phyloP scores from a whole-genome alignment of 2,888 invertebrate species.

The Cordilura impudica region DNA sequence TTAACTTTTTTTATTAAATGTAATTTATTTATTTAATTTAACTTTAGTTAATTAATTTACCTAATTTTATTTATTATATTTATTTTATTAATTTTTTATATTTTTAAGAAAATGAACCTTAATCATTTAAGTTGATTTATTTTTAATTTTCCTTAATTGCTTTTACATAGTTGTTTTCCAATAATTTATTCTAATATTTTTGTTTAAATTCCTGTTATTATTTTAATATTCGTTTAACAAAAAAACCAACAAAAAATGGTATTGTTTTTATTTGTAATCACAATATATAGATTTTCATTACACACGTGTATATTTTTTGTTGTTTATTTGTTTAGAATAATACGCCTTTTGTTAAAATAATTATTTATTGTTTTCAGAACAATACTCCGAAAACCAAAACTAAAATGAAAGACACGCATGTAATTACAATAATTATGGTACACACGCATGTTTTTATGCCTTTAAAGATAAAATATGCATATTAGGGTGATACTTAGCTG shows the following conservation, averaged over 20 bases:
- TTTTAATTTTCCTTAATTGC: neutral
- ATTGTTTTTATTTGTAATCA: slow-evolving; percentile 11
- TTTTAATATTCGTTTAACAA: neutral
- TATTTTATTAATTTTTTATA: too few relatives aligned
- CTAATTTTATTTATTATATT: too few relatives aligned
- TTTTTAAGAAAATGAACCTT: too few relatives aligned
- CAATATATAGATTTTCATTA: slow-evolving; percentile 13
- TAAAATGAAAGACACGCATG: neutral
- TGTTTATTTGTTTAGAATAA: neutral
- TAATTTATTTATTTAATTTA: too few relatives aligned
- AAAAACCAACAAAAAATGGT: neutral
- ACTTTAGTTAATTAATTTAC: too few relatives aligned
- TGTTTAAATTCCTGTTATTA: neutral
- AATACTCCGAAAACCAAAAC: slow-evolving; percentile 3
- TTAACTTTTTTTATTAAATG: too few relatives aligned
- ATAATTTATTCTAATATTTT: neutral
- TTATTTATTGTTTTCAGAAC: slow-evolving; percentile 39
- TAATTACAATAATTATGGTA: neutral
- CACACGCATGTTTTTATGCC: neutral
- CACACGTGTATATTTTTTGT: slow-evolving; percentile 9
- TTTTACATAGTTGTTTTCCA: neutral
- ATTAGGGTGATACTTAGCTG: too few relatives aligned
- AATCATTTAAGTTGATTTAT: too few relatives aligned
- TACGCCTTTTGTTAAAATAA: slow-evolving; percentile 48
- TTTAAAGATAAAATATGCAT: neutral